Evolutionary conservation across 1,140 invertebrate genomes (phyloP).

Genomic region (Drosophila teissieri): DNA sequence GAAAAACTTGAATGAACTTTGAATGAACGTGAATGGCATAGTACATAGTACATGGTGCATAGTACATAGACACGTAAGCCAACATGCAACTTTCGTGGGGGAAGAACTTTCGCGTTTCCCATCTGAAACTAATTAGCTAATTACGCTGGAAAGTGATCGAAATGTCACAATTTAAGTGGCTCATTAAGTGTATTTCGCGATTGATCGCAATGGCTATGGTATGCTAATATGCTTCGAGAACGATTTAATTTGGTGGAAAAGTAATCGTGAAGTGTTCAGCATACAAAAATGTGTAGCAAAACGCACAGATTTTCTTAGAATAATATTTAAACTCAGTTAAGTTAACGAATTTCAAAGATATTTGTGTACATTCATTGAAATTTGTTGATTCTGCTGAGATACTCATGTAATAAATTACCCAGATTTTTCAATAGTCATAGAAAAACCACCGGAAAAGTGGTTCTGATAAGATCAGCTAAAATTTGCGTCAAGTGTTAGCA

Average conservation of each 20-base stretch:
- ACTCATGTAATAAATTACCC: too few species aligned
- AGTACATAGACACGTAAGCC: neutral
- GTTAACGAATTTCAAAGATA: too few species aligned
- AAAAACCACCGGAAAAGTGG: neutral
- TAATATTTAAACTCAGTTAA: too few species aligned
- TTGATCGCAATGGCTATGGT: neutral
- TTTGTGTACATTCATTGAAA: too few species aligned
- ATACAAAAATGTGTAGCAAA: too few species aligned
- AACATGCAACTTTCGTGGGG: neutral
- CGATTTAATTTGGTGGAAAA: neutral
- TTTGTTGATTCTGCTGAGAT: too few species aligned
- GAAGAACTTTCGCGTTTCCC: neutral
- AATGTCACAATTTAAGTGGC: neutral
- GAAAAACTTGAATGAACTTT: neutral
- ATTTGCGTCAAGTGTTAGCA: neutral
- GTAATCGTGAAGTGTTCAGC: neutral
- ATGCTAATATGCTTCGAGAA: slow-evolving; percentile 8
- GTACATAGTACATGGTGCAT: too few species aligned
- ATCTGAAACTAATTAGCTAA: neutral
- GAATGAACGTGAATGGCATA: neutral
- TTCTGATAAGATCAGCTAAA: neutral
- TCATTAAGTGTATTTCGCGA: slow-evolving; percentile 2
- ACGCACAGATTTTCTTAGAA: too few species aligned
- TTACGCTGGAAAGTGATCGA: neutral
- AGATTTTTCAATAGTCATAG: too few species aligned